Conservation (phyloP, 2,888 invertebrate genomes). For the Sphaeridia pumilis region DNA sequence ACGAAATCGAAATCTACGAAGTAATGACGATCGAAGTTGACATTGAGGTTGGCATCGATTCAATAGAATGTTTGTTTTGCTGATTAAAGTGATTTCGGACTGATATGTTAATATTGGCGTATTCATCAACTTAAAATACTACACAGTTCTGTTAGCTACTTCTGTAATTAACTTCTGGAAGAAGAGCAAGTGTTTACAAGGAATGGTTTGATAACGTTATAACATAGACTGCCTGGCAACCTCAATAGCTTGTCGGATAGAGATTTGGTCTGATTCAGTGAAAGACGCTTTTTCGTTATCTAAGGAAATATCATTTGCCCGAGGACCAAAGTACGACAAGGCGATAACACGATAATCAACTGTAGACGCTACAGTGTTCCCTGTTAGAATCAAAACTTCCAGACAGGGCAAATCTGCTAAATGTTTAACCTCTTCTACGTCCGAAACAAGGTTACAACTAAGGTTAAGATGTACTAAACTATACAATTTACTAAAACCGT, state of each 20-base stretch:
- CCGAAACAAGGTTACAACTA: conserved; percentile 68
- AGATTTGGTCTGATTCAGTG: conserved; percentile 81
- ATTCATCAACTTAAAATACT: no score
- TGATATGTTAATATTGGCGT: no score
- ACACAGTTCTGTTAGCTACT: no score
- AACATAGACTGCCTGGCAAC: conserved; percentile 44
- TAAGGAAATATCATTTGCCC: conserved; percentile 69
- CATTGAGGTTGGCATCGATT: no score
- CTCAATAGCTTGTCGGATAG: conserved; percentile 75
- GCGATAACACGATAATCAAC: conserved; percentile 85
- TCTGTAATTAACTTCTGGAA: neutral
- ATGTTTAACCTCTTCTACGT: conserved; percentile 67
- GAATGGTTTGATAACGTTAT: no score
- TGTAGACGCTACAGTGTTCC: conserved; percentile 75
- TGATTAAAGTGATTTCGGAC: no score
- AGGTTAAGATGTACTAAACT: conserved; percentile 76
- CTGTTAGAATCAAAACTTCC: conserved; percentile 72
- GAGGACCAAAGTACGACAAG: conserved; percentile 70
- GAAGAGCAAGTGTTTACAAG: no score
- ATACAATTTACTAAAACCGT: conserved; percentile 68
- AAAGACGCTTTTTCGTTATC: conserved; percentile 79
- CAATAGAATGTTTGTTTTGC: no score
- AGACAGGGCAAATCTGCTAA: conserved; percentile 72
- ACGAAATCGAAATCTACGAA: no score
- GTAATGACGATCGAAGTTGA: no score